These are phyloP conservation scores for Sesamia inferens DNA, from an alignment of 2,888 invertebrate species.

Conservation along the genomic window DNA sequence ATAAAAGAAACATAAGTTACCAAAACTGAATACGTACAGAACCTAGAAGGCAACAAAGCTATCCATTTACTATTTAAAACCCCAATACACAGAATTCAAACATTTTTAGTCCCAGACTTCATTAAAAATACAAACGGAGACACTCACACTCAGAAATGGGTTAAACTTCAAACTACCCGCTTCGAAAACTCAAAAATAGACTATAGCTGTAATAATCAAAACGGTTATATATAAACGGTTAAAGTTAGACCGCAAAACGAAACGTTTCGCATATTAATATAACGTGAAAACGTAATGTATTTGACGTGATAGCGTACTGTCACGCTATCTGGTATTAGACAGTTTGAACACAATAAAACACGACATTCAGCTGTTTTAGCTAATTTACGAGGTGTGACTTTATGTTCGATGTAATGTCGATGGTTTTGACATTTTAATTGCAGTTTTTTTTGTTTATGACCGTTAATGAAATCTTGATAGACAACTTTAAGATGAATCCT, in stretches of 20 bases:
- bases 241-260: slow-evolving; percentile 49
- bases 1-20: no score
- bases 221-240: slow-evolving; percentile 43
- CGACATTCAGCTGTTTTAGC: slow-evolving; percentile 33
- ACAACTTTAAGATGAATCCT: background rate
- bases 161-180: slow-evolving; percentile 9
- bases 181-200: slow-evolving; percentile 20
- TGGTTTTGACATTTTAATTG: background rate
- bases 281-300: slow-evolving; percentile 46
- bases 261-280: slow-evolving; percentile 31
- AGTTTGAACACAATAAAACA: slow-evolving; percentile 33
- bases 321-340: slow-evolving; percentile 55
- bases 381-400: slow-evolving; percentile 45
- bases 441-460: background rate
- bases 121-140: slow-evolving; percentile 16
- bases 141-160: slow-evolving; percentile 19
- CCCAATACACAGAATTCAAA: background rate
- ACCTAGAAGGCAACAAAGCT: background rate
- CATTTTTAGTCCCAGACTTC: background rate
- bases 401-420: background rate
- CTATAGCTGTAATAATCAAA: slow-evolving; percentile 13
- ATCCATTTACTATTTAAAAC: slow-evolving; percentile 3
- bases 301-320: slow-evolving; percentile 45
- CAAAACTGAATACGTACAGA: background rate
- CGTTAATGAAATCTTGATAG: background rate